Evolutionary conservation across 2,113 vertebrate genomes (phyloP).

Genomic region (Datnioides undecimradiatus): DNA sequence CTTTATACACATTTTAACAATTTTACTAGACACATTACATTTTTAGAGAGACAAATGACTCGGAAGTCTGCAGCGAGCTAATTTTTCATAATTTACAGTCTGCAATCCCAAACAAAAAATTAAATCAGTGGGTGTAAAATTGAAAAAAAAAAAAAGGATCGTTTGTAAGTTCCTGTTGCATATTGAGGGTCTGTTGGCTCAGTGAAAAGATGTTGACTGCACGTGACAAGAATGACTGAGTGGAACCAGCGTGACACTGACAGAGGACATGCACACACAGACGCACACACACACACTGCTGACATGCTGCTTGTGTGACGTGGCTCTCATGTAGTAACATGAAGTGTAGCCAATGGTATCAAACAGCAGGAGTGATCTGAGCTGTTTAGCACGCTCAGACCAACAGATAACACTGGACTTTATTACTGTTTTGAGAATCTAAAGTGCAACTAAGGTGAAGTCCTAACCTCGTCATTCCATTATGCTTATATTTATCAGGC

Average conservation of each 20-base stretch:
- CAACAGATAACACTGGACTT: neutral
- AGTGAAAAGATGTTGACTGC: conserved; percentile 26
- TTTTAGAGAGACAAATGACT: too few relatives aligned
- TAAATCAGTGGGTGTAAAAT: too few relatives aligned
- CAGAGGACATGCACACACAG: conserved; percentile 38
- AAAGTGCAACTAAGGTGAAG: neutral
- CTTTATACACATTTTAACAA: neutral
- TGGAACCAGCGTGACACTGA: conserved; percentile 41
- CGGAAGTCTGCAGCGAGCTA: too few relatives aligned
- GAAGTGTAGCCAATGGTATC: neutral
- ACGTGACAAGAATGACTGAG: conserved; percentile 51
- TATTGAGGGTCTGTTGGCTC: neutral
- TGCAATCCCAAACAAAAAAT: too few relatives aligned
- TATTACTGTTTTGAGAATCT: neutral
- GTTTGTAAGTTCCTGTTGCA: neutral
- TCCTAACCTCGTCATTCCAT: neutral
- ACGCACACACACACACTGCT: conserved; percentile 16
- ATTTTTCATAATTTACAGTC: too few relatives aligned
- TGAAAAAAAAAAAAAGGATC: neutral
- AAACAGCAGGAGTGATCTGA: conserved; percentile 35
- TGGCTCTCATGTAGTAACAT: neutral
- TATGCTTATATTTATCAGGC: neutral
- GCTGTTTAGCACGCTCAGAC: neutral
- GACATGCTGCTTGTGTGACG: conserved; percentile 32
- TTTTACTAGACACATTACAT: neutral